Base-by-base conservation (phyloP, 2,797 vertebrate species). In the Paratrypauchen microcephalus region DNA sequence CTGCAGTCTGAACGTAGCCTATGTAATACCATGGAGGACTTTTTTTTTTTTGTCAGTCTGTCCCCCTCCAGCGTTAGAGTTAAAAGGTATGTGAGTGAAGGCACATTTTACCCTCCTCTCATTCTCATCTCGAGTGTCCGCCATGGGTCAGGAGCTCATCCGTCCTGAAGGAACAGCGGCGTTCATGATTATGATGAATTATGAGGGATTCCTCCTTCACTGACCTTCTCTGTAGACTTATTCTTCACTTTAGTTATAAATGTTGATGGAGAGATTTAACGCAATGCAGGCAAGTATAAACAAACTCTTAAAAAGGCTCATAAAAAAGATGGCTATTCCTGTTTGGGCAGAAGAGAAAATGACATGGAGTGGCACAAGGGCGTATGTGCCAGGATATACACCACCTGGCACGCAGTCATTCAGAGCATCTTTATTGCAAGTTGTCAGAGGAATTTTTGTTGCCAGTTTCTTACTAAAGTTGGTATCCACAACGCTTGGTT, bases 101-200 rank as follows among this genome's bases (percentile, higher is more conserved):
- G 41, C 70, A 74, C 68, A 81, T 87, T 86, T 85, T 80, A 81
- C 75, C 78, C 76, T 83, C 70, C 76, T 78, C 76, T 83, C 79
- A 79, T 81, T 87, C 82, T 79, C 83, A 73, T 86, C 78, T 68
- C 57, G 66, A 19, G 18, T 80, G 74, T 88, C 80, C 60, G 68
- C 76, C 66, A 74, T 50, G 87, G 85, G 76, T 87, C 82, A 88
- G 77, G 65, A 77, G 72, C 79, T 84, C 82, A 65, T 87, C 79
- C 80, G 72, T 81, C 80, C 83, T 81, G 67, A 77, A 87, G 78
- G 81, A 88, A 48, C 77, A 65, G 75, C 81, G 63, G 71, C 78
- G 75, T 75, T 36, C 73, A 69, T 82, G 84, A 89, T 90, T 84
- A 83, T 87, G 86, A 89, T 83, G 81, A 87, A 88, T 88, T 82